Conservation (phyloP, 2,888 invertebrate genomes). For the Fragum fragum region DNA sequence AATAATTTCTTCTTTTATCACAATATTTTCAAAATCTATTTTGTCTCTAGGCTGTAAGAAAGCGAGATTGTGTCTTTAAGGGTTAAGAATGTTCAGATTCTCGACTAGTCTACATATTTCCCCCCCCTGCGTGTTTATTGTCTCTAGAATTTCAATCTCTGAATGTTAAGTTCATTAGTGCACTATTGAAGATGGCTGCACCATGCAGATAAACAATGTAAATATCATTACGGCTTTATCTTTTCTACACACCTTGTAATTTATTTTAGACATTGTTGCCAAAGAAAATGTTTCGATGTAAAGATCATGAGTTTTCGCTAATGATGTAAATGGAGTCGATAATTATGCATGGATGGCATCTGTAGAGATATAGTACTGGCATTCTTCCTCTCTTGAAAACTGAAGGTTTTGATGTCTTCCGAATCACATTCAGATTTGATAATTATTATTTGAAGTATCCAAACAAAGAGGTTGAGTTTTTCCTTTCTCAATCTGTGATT, state of each 20-base stretch:
- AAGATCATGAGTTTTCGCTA: slow-evolving; percentile 8
- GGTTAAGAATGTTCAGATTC: no score
- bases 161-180: not conserved
- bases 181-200: not conserved
- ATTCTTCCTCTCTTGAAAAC: not conserved
- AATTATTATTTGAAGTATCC: no score
- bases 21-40: no score
- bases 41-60: no score
- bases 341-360: not conserved
- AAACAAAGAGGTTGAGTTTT: no score
- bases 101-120: not conserved
- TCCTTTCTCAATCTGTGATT: no score
- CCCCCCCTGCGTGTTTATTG: no score
- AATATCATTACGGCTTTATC: not conserved
- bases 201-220: slow-evolving; percentile 4
- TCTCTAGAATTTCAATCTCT: no score
- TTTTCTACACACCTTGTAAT: not conserved
- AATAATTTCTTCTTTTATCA: no score
- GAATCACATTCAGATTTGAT: no score
- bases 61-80: no score
- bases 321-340: slow-evolving; percentile 1
- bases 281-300: not conserved
- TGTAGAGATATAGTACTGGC: not conserved
- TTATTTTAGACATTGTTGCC: not conserved
- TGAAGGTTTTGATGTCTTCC: no score